A percentile compares a stretch with the other conserved stretches of the same genome.
phyloP scores from a whole-genome alignment of 2,888 invertebrate species.

The Drosophila mulleri region DNA sequence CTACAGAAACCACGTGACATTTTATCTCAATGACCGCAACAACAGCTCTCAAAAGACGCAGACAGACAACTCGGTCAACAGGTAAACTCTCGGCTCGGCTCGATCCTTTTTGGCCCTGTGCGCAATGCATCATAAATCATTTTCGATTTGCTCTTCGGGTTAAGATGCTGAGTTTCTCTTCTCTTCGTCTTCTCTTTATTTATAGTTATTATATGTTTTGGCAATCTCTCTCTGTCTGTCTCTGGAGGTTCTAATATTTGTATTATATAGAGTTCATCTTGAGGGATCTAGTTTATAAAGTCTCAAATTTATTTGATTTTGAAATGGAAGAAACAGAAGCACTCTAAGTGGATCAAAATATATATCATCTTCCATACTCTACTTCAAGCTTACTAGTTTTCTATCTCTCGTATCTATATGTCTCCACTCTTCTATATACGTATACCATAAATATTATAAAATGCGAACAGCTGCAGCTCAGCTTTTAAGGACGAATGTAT shows the following conservation, averaged over 20 bases:
- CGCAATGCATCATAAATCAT: constrained; percentile 57
- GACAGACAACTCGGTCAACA: constrained; percentile 38
- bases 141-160: constrained; percentile 5
- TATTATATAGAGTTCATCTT: too few relatives aligned
- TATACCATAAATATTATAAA: neutral
- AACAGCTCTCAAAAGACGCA: constrained; percentile 19
- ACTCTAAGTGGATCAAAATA: too few relatives aligned
- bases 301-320: too few relatives aligned
- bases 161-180: neutral
- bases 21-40: constrained; percentile 81
- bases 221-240: too few relatives aligned
- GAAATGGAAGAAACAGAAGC: too few relatives aligned
- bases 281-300: too few relatives aligned
- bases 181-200: neutral
- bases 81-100: constrained; percentile 37
- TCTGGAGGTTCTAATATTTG: too few relatives aligned
- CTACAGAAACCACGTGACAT: constrained; percentile 77
- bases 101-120: constrained; percentile 21
- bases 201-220: neutral
- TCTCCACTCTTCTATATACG: neutral
- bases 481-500: neutral
- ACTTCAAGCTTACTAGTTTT: neutral
- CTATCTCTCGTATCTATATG: neutral
- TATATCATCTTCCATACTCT: neutral
- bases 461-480: constrained; percentile 1